Evolutionary conservation across 2,888 invertebrate genomes (phyloP).

Genomic region (Calameuta pallipes): DNA sequence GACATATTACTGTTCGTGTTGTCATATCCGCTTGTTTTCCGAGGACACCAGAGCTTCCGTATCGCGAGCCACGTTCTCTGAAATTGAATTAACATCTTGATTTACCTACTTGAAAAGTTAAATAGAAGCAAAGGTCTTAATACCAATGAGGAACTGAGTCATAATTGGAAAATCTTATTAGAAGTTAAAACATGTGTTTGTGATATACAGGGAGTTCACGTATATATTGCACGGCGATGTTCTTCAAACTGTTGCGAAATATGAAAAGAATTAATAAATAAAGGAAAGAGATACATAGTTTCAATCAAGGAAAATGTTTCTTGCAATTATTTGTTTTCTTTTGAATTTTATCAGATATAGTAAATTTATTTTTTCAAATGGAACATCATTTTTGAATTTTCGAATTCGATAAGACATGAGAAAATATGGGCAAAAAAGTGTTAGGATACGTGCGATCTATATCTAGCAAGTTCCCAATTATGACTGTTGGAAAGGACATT

Average conservation of each 20-base stretch:
- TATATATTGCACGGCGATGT: not conserved
- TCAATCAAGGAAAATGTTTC: not conserved
- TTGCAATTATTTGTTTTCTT: not conserved
- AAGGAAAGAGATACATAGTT: not conserved
- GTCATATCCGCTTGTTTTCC: constrained; percentile 48
- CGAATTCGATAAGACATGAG: not conserved
- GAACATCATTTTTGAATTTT: not conserved
- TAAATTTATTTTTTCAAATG: not conserved
- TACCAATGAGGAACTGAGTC: constrained; percentile 2
- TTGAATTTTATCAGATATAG: not conserved
- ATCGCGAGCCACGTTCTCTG: constrained; percentile 47
- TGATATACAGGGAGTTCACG: not conserved
- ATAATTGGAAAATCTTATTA: not conserved
- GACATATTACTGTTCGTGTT: constrained; percentile 20
- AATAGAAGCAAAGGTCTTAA: not conserved
- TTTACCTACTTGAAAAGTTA: not conserved
- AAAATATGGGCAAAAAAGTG: not conserved
- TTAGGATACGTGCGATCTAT: not conserved
- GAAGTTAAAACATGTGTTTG: not conserved
- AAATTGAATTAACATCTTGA: constrained; percentile 20
- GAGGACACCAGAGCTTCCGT: constrained; percentile 37
- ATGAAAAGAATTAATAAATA: not conserved
- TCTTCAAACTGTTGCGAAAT: not conserved
- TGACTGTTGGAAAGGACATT: not conserved
- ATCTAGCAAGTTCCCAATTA: not conserved